These are phyloP conservation scores for Caranx ignobilis DNA, from an alignment of 2,113 vertebrate genomes.

Conservation along the genomic window DNA sequence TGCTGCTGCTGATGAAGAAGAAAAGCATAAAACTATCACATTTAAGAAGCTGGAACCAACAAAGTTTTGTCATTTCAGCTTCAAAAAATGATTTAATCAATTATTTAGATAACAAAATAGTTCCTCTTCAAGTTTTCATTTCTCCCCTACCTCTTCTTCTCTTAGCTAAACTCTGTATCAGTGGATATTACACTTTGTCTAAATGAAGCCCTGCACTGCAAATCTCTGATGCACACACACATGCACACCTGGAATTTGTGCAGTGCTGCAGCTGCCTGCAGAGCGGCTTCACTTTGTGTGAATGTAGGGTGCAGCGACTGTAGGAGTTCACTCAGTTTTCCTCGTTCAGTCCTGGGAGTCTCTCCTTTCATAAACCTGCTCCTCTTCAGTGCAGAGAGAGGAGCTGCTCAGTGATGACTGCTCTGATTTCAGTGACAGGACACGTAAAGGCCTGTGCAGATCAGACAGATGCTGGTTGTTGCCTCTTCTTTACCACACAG, in stretches of 20 bases:
- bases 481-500: slow-evolving; percentile 9
- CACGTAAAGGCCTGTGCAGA: neutral
- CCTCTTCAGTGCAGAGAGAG: neutral
- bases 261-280: neutral
- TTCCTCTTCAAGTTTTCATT: neutral
- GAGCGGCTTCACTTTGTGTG: neutral
- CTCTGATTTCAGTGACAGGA: slow-evolving; percentile 6
- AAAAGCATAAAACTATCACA: too few species aligned
- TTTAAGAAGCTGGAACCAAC: too few species aligned
- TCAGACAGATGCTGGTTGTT: neutral
- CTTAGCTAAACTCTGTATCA: neutral
- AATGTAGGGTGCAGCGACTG: neutral
- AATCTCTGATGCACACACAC: neutral
- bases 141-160: neutral
- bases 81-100: neutral
- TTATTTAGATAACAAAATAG: neutral
- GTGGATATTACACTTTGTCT: neutral
- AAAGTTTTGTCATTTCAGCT: neutral
- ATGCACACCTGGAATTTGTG: slow-evolving; percentile 15
- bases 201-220: neutral
- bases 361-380: slow-evolving; percentile 15
- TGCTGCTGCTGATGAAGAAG: too few species aligned
- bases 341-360: neutral
- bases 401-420: slow-evolving; percentile 15
- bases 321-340: neutral